Conservation (phyloP, 2,113 vertebrate species). For the Malurus alboscapulatus region DNA sequence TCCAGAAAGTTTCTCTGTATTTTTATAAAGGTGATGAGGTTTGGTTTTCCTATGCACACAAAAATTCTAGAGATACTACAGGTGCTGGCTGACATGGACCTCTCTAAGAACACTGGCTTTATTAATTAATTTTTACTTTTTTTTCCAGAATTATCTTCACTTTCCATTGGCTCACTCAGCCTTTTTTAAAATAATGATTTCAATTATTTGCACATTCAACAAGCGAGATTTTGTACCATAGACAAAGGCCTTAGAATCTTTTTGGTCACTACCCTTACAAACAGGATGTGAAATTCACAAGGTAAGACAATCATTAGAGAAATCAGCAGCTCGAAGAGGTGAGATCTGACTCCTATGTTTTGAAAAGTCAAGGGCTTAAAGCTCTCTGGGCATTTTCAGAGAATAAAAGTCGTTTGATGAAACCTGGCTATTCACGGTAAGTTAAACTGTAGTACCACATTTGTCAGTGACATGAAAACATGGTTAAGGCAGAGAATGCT, state of each 20-base stretch:
- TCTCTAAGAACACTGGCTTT: neutral
- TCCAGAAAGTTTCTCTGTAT: neutral
- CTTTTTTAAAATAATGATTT: neutral
- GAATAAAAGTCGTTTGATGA: neutral
- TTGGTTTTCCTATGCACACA: neutral
- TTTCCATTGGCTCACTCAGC: neutral
- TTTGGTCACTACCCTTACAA: neutral
- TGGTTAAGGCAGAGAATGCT: neutral
- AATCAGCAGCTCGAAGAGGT: accelerated
- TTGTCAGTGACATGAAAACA: neutral
- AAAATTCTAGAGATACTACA: neutral
- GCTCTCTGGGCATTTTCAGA: neutral
- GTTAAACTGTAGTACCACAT: neutral
- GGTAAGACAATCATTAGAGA: neutral
- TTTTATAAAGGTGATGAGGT: neutral
- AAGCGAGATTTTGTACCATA: neutral
- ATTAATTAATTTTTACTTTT: neutral
- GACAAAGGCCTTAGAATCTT: neutral
- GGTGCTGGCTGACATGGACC: neutral
- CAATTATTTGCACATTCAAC: neutral
- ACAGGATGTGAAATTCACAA: neutral
- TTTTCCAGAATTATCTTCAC: neutral
- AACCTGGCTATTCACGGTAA: neutral
- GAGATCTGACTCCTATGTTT: neutral
- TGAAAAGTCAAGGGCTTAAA: neutral